Evolutionary conservation across 2,797 vertebrate species (phyloP), one percentile per base, ranked within the genome.

Genomic region (Acanthurus leucopareius): DNA sequence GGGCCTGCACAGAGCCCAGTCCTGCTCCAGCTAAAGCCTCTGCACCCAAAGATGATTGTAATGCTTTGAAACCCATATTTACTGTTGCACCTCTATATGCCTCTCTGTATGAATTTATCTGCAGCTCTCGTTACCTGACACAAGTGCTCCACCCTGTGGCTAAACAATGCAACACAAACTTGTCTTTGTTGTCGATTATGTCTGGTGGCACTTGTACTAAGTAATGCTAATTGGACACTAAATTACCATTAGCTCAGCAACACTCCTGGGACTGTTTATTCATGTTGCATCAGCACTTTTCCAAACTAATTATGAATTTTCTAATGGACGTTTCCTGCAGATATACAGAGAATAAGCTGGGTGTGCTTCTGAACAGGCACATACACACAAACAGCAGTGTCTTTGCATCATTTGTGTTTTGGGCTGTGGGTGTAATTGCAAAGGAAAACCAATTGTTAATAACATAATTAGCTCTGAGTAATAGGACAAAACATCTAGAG

Each of bases 121-220:
- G 28, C 53, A 49, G 14, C 17, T 7, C 28, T 42, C 7, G 10
- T 47, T 59, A 44, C 35, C 15, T 61, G 59, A 10, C 15, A 38
- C 80, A 68, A 75, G 61, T 19, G 63, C 82, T 13, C 86, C 88
- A 65, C 51, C 86, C 69, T 64, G 69, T 91, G 91, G 73, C 10
- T 17, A 52, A 65, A 56, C 14, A 2, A 38, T 66, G 15, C 63
- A 82, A 42, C 9, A 64, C 47, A 75, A 2, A 28, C 10, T 35
- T 14, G 32, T 35, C 32, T 49, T 19, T 61, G 16, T 40, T 25
- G 7, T 71, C 1, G 16, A 53, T 45, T 17, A 11, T 44, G n/a
- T 7, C 63, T 59, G 9, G 45, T 48, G 45, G 59, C 48, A 45
- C 25, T 22, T 79, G 19, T 53, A 53, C 49, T 8, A 38, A 20